These are phyloP conservation scores for Emydura subglobosa DNA, from an alignment of 2,113 vertebrate species.

Conservation along the genomic window DNA sequence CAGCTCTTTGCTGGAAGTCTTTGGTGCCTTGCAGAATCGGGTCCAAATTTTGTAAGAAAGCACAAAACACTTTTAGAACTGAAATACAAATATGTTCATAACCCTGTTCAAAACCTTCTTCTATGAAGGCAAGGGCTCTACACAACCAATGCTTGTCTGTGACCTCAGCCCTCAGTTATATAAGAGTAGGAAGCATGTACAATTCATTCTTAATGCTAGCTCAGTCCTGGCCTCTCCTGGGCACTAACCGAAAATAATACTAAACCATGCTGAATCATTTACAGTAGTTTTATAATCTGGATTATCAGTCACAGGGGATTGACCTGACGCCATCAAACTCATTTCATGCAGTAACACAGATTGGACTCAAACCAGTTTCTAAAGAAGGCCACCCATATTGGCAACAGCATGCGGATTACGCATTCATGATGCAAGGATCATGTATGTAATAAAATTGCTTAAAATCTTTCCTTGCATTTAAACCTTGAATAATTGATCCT, in stretches of 20 bases:
- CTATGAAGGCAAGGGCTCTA: not conserved
- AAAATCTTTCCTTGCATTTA: constrained; percentile 37
- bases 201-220: constrained; percentile 55
- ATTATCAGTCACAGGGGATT: constrained; percentile 52
- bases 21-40: not conserved
- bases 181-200: constrained; percentile 45
- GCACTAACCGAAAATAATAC: constrained; percentile 73
- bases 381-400: constrained; percentile 21
- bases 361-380: not conserved
- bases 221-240: constrained; percentile 76
- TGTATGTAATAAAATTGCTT: not conserved
- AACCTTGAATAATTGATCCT: not conserved
- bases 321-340: constrained; percentile 44
- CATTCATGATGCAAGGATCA: constrained; percentile 21
- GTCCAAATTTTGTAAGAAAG: not conserved
- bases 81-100: not conserved
- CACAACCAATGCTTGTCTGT: not conserved
- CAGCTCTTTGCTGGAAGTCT: not conserved
- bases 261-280: constrained; percentile 61
- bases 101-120: constrained; percentile 5
- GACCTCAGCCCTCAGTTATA: constrained; percentile 28
- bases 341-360: constrained; percentile 37
- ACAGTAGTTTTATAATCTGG: constrained; percentile 60
- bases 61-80: constrained; percentile 36
- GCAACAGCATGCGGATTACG: constrained; percentile 20